A percentile compares a stretch with the other conserved stretches of the same genome.
phyloP scores from a whole-genome alignment of 2,888 invertebrate species.

The Heliconius aoede region DNA sequence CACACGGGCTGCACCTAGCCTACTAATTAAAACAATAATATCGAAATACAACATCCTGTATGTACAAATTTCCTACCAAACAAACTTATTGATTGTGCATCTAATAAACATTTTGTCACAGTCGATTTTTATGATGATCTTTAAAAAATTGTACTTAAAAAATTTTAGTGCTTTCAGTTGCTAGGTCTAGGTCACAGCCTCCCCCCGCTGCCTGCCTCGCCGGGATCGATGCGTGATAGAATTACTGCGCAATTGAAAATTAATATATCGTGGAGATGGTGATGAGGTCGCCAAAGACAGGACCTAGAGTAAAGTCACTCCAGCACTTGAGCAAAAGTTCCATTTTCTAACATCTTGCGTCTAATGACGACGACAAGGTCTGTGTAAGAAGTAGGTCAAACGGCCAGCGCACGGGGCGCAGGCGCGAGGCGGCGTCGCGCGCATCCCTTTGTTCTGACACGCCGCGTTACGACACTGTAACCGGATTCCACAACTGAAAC shows the following conservation, averaged over 20 bases:
- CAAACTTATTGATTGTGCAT: not conserved
- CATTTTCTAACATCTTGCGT: constrained; percentile 41
- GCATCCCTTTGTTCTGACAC: constrained; percentile 50
- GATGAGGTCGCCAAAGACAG: not conserved
- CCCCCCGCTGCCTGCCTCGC: not conserved
- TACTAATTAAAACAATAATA: constrained; percentile 27
- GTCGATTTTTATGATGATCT: not conserved
- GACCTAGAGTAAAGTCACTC: not conserved
- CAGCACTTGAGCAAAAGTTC: constrained; percentile 26
- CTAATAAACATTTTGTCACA: not conserved
- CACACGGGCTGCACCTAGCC: constrained; percentile 50
- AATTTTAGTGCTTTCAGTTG: constrained; percentile 4
- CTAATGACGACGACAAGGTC: constrained; percentile 48
- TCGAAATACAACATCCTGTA: not conserved
- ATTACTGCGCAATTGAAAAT: constrained; percentile 19
- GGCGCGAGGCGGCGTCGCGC: constrained; percentile 55
- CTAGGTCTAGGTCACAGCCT: constrained; percentile 27
- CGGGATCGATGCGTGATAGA: constrained; percentile 6
- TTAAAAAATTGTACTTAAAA: not conserved
- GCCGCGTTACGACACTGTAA: constrained; percentile 54
- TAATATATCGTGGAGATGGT: not conserved
- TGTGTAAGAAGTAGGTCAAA: constrained; percentile 61
- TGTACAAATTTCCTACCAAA: not conserved
- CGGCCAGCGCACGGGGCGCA: constrained; percentile 56
- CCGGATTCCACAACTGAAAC: constrained; percentile 59